Base-by-base conservation (phyloP, 2,888 invertebrate genomes). In the Mayetiola destructor region DNA sequence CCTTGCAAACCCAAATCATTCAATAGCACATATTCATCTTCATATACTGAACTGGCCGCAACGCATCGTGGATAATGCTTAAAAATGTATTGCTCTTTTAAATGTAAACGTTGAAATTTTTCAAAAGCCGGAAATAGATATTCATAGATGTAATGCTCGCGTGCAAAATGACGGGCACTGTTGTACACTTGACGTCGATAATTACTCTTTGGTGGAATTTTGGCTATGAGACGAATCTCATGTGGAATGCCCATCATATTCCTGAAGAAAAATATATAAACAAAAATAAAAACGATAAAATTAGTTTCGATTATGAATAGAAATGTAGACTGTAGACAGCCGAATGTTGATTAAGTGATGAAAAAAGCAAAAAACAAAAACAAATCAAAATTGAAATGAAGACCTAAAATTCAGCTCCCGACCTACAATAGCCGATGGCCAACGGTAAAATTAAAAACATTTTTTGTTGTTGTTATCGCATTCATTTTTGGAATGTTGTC, bases 21-120 rank as follows among this genome's bases (percentile, higher is more conserved):
- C 0, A 77, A 64, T 20, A 73, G 72, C 18, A 77, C 64, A 0
- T 73, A 73, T 59, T 76, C 76, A 56, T 74, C 68, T 0, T 60
- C 60, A 0, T 75, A 76, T 58, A 76, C 75, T 3, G 64, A 66
- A 48, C 69, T 64, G 0, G 70, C 60, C 1, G 73, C 62, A 56
- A 76, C 72, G 8, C 75, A 52, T 61, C 42, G 27, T 14, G 60
- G 57, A 57, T 60, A 60, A 30, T 57, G 23, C 10, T 39, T 37
- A 37, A 60, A 60, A 20, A 59, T 56, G 36, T 59, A 14, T 2
- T 36, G 29, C 12, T 55, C 42, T 2, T 27, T 12, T 2, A 59
- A 39, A 54, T 57, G 39, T 12, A 29, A 30, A 2, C 20, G 57
- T 35, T 59, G 59, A 14, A 59, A 59, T 27, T 56, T 27, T 27